Evolutionary conservation across 92 coral and sea anemone genomes (phyloP).

Genomic region (Heliopora coerulea): DNA sequence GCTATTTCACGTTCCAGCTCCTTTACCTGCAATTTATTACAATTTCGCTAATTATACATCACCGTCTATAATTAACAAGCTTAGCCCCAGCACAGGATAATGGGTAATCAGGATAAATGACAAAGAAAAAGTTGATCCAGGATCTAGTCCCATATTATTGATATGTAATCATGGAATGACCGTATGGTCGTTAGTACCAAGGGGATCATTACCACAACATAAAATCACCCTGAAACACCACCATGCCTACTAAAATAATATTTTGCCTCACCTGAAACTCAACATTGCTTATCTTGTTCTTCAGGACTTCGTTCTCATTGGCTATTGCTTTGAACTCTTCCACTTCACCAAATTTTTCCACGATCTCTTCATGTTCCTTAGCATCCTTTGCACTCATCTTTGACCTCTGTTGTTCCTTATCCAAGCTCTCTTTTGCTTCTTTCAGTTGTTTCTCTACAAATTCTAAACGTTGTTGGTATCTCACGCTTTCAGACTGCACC

Average conservation of each 20-base stretch:
- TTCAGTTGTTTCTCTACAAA: constrained; percentile 76
- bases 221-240: too few species aligned
- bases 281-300: constrained; percentile 60
- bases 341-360: constrained; percentile 78
- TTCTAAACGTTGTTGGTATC: constrained; percentile 85
- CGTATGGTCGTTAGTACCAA: not conserved
- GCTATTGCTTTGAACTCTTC: constrained; percentile 70
- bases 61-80: too few species aligned
- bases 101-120: too few species aligned
- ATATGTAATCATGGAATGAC: too few species aligned
- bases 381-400: constrained; percentile 63
- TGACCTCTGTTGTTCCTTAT: constrained; percentile 66
- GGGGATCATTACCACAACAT: not conserved
- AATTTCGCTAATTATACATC: too few species aligned
- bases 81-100: too few species aligned
- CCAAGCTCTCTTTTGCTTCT: constrained; percentile 58
- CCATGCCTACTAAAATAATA: too few species aligned
- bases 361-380: constrained; percentile 81
- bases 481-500: constrained; percentile 78
- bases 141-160: too few species aligned
- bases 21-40: constrained; percentile 61
- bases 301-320: constrained; percentile 67
- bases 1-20: constrained; percentile 64
- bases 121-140: too few species aligned
- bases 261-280: constrained; percentile 81